Evolutionary conservation across 2,888 invertebrate genomes (phyloP).

Genomic region (Halictus ligatus): DNA sequence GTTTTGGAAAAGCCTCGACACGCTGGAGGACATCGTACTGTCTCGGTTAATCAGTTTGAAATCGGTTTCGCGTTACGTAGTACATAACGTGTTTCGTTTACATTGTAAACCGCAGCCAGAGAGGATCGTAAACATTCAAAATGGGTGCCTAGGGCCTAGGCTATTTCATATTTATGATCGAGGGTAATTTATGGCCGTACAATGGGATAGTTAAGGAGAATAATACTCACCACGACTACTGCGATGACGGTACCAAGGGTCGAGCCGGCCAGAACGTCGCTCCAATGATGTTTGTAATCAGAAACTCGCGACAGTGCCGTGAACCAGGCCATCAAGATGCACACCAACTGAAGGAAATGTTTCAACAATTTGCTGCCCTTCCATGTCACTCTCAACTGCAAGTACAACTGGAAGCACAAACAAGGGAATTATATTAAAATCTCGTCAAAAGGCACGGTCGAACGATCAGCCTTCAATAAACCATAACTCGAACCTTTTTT

Average conservation of each 20-base stretch:
- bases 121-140: constrained; percentile 8
- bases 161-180: constrained; percentile 35
- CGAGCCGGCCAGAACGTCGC: constrained; percentile 95
- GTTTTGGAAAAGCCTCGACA: too few relatives aligned
- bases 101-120: not conserved
- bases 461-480: not conserved
- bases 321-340: constrained; percentile 92
- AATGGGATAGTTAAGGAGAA: constrained; percentile 45
- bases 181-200: constrained; percentile 34
- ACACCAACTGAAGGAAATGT: constrained; percentile 93
- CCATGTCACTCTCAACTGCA: constrained; percentile 94
- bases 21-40: not conserved
- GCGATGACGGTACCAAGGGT: constrained; percentile 89
- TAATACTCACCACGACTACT: constrained; percentile 88
- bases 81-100: not conserved
- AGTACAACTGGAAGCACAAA: constrained; percentile 89
- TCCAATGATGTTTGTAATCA: constrained; percentile 99
- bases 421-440: not conserved
- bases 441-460: not conserved
- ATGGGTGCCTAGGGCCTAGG: not conserved
- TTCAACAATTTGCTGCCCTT: constrained; percentile 91
- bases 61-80: not conserved
- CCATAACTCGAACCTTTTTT: not conserved
- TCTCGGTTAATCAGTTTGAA: not conserved
- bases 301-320: constrained; percentile 96